Evolutionary conservation across 2,797 vertebrate genomes (phyloP).

Genomic region (Hypotaenidia okinawae): DNA sequence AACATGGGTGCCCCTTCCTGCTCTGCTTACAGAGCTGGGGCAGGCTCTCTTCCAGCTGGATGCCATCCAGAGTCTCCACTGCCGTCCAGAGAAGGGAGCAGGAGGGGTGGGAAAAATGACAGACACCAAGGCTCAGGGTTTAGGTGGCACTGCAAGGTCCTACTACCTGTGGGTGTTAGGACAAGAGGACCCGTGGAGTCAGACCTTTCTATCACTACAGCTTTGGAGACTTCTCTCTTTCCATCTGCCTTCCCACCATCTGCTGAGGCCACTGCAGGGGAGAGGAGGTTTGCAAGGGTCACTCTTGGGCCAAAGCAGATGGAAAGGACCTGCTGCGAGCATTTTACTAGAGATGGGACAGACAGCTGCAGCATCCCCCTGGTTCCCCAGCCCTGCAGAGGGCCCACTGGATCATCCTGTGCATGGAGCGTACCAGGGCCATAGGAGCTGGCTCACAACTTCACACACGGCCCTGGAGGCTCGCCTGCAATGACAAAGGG

Average conservation of each 20-base stretch:
- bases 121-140: not conserved
- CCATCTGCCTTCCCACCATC: slow-evolving; percentile 21
- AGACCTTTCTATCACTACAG: not conserved
- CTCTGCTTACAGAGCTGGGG: not conserved
- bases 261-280: slow-evolving; percentile 10
- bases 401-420: not conserved
- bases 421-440: not conserved
- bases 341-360: not conserved
- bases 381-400: not conserved
- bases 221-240: not conserved
- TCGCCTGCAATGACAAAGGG: not conserved
- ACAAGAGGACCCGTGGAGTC: not conserved
- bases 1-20: not conserved
- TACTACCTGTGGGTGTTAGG: not conserved
- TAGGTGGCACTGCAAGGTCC: not conserved
- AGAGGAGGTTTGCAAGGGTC: slow-evolving; percentile 35
- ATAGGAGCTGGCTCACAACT: not conserved
- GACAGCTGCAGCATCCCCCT: slow-evolving; percentile 27
- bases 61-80: not conserved
- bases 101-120: not conserved
- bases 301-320: slow-evolving; percentile 46
- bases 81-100: not conserved
- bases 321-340: slow-evolving; percentile 41
- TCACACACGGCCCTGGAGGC: rapidly evolving
- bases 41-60: slow-evolving; percentile 15